Evolutionary conservation across 2,113 vertebrate genomes (phyloP).

Genomic region (Cyanoderma ruficeps): DNA sequence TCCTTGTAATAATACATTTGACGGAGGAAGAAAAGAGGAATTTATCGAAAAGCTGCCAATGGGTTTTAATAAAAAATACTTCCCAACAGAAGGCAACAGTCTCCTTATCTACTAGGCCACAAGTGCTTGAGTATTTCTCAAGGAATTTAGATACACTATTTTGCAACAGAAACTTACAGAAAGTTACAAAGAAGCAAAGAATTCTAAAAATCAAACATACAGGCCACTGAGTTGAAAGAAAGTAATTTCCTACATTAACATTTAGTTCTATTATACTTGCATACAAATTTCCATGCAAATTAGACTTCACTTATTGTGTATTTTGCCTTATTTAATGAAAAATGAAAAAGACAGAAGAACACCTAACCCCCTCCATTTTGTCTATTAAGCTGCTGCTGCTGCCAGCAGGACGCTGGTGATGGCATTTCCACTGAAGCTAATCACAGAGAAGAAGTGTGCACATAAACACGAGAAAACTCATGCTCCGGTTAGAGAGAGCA

Average conservation of each 20-base stretch:
- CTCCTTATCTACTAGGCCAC: slow-evolving; percentile 16
- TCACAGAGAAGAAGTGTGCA: background rate
- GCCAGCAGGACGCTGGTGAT: background rate
- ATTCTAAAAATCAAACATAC: slow-evolving; percentile 14
- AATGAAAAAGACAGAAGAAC: background rate
- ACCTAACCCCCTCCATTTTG: background rate
- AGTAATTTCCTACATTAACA: slow-evolving; percentile 18
- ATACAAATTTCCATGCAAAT: slow-evolving; percentile 25
- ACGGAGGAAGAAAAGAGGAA: background rate
- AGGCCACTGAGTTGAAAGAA: slow-evolving; percentile 6
- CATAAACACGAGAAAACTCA: background rate
- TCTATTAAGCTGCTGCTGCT: background rate
- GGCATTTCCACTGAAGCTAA: background rate
- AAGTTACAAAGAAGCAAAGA: slow-evolving; percentile 18
- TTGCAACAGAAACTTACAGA: slow-evolving; percentile 23
- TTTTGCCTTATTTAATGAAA: slow-evolving; percentile 30
- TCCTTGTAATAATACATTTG: slow-evolving; percentile 21
- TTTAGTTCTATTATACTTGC: background rate
- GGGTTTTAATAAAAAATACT: slow-evolving; percentile 36
- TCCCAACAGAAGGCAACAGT: background rate
- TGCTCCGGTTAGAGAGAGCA: background rate
- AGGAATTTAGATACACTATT: slow-evolving; percentile 2
- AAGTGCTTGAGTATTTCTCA: background rate
- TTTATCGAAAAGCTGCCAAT: background rate
- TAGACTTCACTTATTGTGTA: background rate